Base-by-base conservation (phyloP, 1,140 invertebrate species). In the Maniola jurtina region DNA sequence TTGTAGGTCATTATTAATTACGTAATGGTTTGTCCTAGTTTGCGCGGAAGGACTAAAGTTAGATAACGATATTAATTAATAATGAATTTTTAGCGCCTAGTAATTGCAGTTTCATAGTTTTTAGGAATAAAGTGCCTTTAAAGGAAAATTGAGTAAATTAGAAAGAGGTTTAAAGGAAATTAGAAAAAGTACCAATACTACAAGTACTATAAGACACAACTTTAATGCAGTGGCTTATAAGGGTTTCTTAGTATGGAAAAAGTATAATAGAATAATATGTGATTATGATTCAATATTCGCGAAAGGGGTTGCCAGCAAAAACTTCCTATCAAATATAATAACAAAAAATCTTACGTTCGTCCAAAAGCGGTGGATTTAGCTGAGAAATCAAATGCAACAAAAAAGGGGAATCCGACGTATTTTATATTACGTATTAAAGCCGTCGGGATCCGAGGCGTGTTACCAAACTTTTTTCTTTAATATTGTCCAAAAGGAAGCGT, bases 401-500 rank as follows among this genome's bases (percentile, higher is more conserved):
- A 54, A 54, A 54, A 10, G 14, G 52, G 5, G 55, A 13, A n/a
- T 48, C 47, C 47, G 47, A 48, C 34, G 64, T 58, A 66, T 62
- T 68, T 62, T 63, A 69, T 69, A 66, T 72, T 61, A 70, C 64
- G 54, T 66, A 73, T 75, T 68, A 75, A 78, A 72, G 60, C 61
- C 64, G 63, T 57, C 59, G 64, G 61, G 71, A 75, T 75, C 63
- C 67, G 64, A 57, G 62, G 67, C 68, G 64, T 60, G 75, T 72
- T 68, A 70, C 66, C 62, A 68, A 68, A 73, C 70, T 79, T 83
- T 86, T 86, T 86, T 81, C 76, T 86, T 82, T 79, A 78, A 83
- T 83, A 81, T 80, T 84, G 80, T 86, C 81, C 75, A 80, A 86
- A 85, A 87, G 83, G 82, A 87, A 88, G 80, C 83, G 78, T 58